Base-by-base conservation (phyloP, 1,140 invertebrate species). In the Mercenaria mercenaria region DNA sequence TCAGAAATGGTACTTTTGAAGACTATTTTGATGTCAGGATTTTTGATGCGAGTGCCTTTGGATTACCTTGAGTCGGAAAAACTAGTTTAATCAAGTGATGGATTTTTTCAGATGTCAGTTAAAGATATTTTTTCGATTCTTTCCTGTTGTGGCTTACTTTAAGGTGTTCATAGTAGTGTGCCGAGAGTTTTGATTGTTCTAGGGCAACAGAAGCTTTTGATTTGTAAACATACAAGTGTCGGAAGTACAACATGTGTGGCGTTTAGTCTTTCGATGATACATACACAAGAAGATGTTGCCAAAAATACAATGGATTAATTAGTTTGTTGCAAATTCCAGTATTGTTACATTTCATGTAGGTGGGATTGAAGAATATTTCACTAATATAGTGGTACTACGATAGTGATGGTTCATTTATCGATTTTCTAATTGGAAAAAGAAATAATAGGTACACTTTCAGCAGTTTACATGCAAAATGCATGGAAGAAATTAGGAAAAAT, bases 241-340 rank as follows among this genome's bases (percentile, higher is more conserved):
- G 34, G 41, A 77, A 26, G 18, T 34, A 20, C 47, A 10, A 50
- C 26, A 23, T 77, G 74, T 50, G 41, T 4, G 8, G 3, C 15
- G n/a, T n/a, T n/a, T n/a, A n/a, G n/a, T n/a, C n/a, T n/a, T n/a
- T n/a, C n/a, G 13, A n/a, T 11, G 74, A 52, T 77, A 34, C 18
- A 34, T 29, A 29, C 26, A 47, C 11, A 8, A 1, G 26, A 50
- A 26, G 8, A 29, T 50, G 43, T 72, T 77, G 74, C 74, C 74
- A 77, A 41, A 29, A 77, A 77, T 77, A 50, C 43, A 77, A 77
- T 50, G 74, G 74, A 77, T 77, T 77, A 77, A 77, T 77, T 77
- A 77, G 47, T 2, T 77, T n/a, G 8, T 77, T 6, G 39, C 39
- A 10, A 1, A 10, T 77, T 26, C 20, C 26, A 15, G 32, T 15